Evolutionary conservation across 2,797 vertebrate genomes (phyloP), one percentile per base, ranked within the genome.

Genomic region (Dromococcyx pavoninus): DNA sequence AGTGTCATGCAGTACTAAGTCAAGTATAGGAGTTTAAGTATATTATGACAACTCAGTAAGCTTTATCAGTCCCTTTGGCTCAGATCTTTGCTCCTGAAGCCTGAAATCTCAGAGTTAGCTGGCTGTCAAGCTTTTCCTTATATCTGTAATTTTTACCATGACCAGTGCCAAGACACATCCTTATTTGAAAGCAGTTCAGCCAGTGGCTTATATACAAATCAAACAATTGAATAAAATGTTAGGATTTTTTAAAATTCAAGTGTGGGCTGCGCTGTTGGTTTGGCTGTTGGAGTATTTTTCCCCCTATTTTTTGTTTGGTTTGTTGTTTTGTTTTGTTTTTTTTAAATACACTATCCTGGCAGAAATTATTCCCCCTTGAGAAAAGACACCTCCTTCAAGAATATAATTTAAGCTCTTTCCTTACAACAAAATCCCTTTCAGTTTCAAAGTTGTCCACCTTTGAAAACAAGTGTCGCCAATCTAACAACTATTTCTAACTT

Each of bases 21-120:
- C 93, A 75, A 80, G 51, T 64, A 28, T 1, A 56, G 51, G 62
- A 76, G 58, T 88, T 80, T 70, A 90, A 91, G 81, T 44, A 28
- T 17, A 4, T 69, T 48, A 18, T 53, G 87, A 62, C 69, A 91
- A 76, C 50, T 89, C 72, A 27, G n/a, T 56, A 43, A 92, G 87
- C 28, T 92, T 86, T 72, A 53, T 91, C 93, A 83, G 53, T n/a
- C 50, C 78, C 78, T 86, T 79, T 32, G 70, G 51, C 82, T 78
- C 66, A 75, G 85, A 56, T 65, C 82, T 86, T 86, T 89, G 85
- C 72, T 83, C 89, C 82, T 62, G 62, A 43, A 78, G 21, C n/a
- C 62, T 41, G 39, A 92, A 93, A 92, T 95, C 85, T 54, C n/a
- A 9, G 57, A 50, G 37, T 13, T 41, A 81, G 8, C 22, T 56